Percentiles rank a stretch among this genome's conserved stretches.
These are phyloP conservation scores for Megaleporinus macrocephalus DNA, from an alignment of 2,113 vertebrate species.

Conservation along the genomic window DNA sequence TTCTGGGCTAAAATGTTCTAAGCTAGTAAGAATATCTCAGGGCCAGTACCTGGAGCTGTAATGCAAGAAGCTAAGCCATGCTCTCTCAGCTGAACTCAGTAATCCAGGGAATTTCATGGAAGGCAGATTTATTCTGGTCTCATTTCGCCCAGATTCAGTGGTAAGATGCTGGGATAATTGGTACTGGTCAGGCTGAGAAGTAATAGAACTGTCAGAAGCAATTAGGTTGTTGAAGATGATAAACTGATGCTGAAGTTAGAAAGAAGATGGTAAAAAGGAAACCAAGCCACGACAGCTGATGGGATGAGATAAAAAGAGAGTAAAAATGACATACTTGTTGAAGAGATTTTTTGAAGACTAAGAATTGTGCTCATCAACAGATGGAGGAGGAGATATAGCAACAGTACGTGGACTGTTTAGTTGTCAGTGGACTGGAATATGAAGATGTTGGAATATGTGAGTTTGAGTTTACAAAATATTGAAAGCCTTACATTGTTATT, in stretches of 20 bases:
- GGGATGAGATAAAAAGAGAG: background rate
- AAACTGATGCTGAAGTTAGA: background rate
- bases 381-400: background rate
- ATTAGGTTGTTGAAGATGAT: conserved; percentile 1
- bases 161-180: background rate
- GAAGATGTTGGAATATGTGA: background rate
- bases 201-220: conserved; percentile 2
- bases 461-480: too few species aligned
- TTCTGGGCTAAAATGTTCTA: background rate
- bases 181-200: background rate
- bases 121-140: background rate
- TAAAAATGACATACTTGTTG: background rate
- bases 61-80: background rate
- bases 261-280: background rate
- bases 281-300: background rate
- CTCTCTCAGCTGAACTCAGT: background rate
- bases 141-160: background rate
- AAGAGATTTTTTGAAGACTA: background rate
- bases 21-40: background rate
- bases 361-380: background rate
- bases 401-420: background rate
- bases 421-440: background rate
- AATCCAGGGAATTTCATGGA: background rate
- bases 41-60: background rate
- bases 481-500: too few species aligned